Evolutionary conservation across 1,140 invertebrate genomes (phyloP).

Genomic region (Musca vetustissima): DNA sequence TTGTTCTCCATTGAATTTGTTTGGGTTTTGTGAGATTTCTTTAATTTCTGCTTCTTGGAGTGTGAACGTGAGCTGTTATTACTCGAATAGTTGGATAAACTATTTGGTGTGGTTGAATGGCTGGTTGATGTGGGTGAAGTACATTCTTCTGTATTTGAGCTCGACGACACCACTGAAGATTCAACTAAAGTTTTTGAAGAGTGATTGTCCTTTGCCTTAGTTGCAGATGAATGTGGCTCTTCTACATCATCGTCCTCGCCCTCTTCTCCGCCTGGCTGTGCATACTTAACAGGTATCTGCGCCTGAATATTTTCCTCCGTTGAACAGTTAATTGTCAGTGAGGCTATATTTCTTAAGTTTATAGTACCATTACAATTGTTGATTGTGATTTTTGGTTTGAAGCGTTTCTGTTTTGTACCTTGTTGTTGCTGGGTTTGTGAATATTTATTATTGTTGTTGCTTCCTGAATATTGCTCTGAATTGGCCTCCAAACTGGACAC

Average conservation of each 20-base stretch:
- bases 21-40: slow-evolving; percentile 10
- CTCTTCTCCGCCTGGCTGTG: neutral
- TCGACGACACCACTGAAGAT: neutral
- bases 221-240: neutral
- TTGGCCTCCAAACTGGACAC: slow-evolving; percentile 44
- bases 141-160: slow-evolving; percentile 6
- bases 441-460: slow-evolving; percentile 28
- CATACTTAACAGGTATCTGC: slow-evolving; percentile 32
- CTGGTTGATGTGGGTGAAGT: slow-evolving; percentile 29
- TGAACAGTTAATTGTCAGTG: slow-evolving; percentile 51
- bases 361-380: slow-evolving; percentile 55
- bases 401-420: slow-evolving; percentile 35
- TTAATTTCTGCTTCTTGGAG: slow-evolving; percentile 37
- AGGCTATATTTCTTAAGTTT: slow-evolving; percentile 52
- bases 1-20: slow-evolving; percentile 24
- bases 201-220: neutral
- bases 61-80: slow-evolving; percentile 48
- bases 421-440: slow-evolving; percentile 30
- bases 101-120: slow-evolving; percentile 36
- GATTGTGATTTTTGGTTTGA: slow-evolving; percentile 54
- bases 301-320: slow-evolving; percentile 47
- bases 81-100: slow-evolving; percentile 43
- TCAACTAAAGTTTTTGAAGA: slow-evolving; percentile 3
- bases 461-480: slow-evolving; percentile 13
- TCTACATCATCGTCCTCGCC: neutral